Evolutionary conservation across 2,888 invertebrate species (phyloP).

Genomic region (Ditylenchus weischeri): DNA sequence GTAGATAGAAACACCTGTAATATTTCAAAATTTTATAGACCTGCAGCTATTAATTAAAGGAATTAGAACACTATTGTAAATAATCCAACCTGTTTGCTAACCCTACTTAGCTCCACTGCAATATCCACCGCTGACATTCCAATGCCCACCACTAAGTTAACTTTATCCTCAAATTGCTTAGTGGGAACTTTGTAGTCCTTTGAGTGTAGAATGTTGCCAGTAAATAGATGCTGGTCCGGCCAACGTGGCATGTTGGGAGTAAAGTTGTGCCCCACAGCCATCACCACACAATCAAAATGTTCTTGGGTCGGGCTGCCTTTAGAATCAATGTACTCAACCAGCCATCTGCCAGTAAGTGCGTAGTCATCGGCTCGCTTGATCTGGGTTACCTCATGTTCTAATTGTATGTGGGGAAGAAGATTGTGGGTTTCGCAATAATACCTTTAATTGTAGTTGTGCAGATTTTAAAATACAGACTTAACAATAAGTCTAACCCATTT

Average conservation of each 20-base stretch:
- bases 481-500: no score
- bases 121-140: constrained; percentile 62
- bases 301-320: background rate
- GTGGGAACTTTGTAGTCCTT: constrained; percentile 13
- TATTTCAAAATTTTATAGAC: no score
- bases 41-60: no score
- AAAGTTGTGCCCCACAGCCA: constrained; percentile 12
- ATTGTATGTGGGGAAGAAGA: background rate
- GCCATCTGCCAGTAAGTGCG: constrained; percentile 16
- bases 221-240: constrained; percentile 7
- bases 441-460: no score
- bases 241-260: constrained; percentile 13
- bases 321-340: background rate
- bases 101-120: constrained; percentile 60
- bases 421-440: no score
- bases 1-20: constrained; percentile 60
- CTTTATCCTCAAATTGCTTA: constrained; percentile 50
- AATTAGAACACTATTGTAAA: no score
- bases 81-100: constrained; percentile 1
- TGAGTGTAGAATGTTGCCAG: constrained; percentile 20
- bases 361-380: constrained; percentile 14
- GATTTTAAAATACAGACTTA: no score
- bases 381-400: background rate
- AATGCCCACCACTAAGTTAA: constrained; percentile 61
- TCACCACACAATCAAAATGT: constrained; percentile 14